These are phyloP conservation scores for Patella ulyssiponensis DNA, from an alignment of 2,888 invertebrate species.

Conservation along the genomic window DNA sequence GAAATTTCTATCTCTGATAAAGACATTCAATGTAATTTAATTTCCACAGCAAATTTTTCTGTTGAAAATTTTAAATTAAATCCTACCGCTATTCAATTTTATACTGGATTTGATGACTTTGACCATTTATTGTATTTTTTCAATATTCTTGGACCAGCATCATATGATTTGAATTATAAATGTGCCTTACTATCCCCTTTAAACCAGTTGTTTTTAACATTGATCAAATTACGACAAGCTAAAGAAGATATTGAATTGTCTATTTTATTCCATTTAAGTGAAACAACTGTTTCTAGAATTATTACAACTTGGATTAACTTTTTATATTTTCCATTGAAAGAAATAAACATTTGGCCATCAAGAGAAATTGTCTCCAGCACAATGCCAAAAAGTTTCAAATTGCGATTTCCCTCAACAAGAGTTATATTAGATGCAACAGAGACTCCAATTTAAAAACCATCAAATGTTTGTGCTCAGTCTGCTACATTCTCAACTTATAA, in stretches of 20 bases:
- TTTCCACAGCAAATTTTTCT: neutral
- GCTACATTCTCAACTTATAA: slow-evolving; percentile 20
- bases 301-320: neutral
- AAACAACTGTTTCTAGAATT: neutral
- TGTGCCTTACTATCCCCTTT: neutral
- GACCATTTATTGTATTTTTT: slow-evolving; percentile 14
- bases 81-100: slow-evolving; percentile 2
- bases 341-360: slow-evolving; percentile 27
- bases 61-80: slow-evolving; percentile 3
- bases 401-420: neutral
- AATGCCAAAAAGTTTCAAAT: slow-evolving; percentile 22
- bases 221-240: neutral
- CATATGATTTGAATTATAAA: slow-evolving; percentile 16
- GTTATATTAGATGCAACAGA: neutral
- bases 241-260: neutral
- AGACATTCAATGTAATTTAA: neutral
- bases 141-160: slow-evolving; percentile 15
- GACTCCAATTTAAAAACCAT: slow-evolving; percentile 19
- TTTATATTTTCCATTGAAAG: slow-evolving; percentile 20
- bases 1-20: neutral
- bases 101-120: slow-evolving; percentile 14
- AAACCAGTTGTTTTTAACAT: neutral
- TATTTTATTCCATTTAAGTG: slow-evolving; percentile 11
- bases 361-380: slow-evolving; percentile 11
- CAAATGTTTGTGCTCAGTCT: neutral